Percentiles rank a stretch among this genome's conserved stretches.
Evolutionary conservation across 2,113 vertebrate species (phyloP).

Genomic region (Entosphenus tridentatus): DNA sequence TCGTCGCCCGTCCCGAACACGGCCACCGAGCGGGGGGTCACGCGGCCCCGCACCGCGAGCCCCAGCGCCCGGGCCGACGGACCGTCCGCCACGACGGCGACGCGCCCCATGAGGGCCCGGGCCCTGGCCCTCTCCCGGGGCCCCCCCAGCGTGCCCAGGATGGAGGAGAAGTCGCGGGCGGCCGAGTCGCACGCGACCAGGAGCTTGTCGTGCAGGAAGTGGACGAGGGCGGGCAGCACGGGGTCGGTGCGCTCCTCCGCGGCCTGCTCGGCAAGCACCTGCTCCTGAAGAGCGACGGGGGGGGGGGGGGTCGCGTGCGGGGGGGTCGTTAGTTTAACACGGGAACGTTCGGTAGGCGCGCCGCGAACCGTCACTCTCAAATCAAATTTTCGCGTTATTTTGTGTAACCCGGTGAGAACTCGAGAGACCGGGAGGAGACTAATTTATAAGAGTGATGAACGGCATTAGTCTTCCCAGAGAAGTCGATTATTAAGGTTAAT

Average conservation of each 20-base stretch:
- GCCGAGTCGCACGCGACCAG: slow-evolving; percentile 66
- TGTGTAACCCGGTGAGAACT: too few species aligned
- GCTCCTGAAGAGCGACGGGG: slow-evolving; percentile 25
- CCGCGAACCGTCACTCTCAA: background rate
- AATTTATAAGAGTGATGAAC: too few species aligned
- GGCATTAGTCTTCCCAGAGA: too few species aligned
- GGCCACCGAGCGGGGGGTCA: slow-evolving; percentile 52
- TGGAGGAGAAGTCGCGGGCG: slow-evolving; percentile 61
- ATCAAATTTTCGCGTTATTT: background rate
- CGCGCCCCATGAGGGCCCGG: slow-evolving; percentile 29
- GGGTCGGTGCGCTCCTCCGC: slow-evolving; percentile 49
- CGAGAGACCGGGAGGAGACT: too few species aligned
- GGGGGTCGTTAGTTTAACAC: background rate
- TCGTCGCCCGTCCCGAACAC: slow-evolving; percentile 84
- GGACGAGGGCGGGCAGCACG: slow-evolving; percentile 46
- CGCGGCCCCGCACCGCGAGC: slow-evolving; percentile 52
- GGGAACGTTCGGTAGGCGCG: background rate
- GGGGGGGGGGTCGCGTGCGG: too few species aligned
- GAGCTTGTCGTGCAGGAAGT: slow-evolving; percentile 69
- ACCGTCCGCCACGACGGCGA: slow-evolving; percentile 49
- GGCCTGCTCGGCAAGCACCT: slow-evolving; percentile 72
- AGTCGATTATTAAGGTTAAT: too few species aligned
- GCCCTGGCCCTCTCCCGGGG: slow-evolving; percentile 52
- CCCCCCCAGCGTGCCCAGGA: slow-evolving; percentile 64
- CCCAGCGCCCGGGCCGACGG: slow-evolving; percentile 47